phyloP scores from a whole-genome alignment of 2,888 invertebrate genomes.

The Microplitis deprimator region DNA sequence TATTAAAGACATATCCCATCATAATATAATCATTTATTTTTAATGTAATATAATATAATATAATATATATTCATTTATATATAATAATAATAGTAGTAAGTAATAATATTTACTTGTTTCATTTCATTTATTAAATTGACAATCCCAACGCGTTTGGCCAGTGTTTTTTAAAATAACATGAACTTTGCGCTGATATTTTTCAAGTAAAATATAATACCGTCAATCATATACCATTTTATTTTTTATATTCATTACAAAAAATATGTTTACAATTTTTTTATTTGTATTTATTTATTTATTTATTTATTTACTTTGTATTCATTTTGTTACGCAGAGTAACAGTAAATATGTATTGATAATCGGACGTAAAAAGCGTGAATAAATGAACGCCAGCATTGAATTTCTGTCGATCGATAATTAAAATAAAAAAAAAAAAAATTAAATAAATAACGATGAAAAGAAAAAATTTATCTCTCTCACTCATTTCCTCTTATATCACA shows the following conservation, averaged over 20 bases:
- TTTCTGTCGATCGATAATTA: background rate
- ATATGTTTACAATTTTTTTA: constrained; percentile 2
- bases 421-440: background rate
- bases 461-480: background rate
- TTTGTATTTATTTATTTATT: constrained; percentile 25
- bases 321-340: background rate
- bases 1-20: constrained; percentile 18
- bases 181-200: background rate
- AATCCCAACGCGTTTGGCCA: constrained; percentile 22
- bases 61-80: background rate
- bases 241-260: constrained; percentile 12
- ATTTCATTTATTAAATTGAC: constrained; percentile 35
- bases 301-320: constrained; percentile 12
- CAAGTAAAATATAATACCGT: background rate
- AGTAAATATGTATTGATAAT: constrained; percentile 5
- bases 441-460: background rate
- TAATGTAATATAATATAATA: constrained; percentile 19
- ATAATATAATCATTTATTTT: constrained; percentile 21
- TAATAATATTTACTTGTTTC: constrained; percentile 4
- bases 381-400: constrained; percentile 1
- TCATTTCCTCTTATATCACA: background rate
- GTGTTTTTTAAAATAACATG: constrained; percentile 3
- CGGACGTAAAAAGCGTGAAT: background rate
- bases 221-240: constrained; percentile 16
- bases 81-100: background rate